Conservation (phyloP, 2,888 invertebrate genomes). For the Hydropsyche betteni region DNA sequence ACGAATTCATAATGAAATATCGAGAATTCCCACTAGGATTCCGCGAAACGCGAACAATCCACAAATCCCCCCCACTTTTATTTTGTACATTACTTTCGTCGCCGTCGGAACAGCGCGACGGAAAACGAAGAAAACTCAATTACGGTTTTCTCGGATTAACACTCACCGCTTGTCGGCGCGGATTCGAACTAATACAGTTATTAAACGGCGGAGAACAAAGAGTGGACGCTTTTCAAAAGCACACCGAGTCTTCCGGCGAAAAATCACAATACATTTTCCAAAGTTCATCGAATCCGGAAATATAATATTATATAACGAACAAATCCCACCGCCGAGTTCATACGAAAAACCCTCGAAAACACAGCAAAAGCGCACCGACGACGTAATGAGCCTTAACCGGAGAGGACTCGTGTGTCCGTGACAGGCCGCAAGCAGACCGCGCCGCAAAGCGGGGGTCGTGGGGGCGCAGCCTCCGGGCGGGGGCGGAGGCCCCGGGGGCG, state of each 20-base stretch:
- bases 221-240: neutral
- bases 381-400: neutral
- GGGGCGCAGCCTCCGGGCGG: constrained; percentile 4
- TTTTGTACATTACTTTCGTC: no score
- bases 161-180: neutral
- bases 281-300: no score
- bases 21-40: no score
- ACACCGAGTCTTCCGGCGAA: neutral
- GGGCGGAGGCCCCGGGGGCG: constrained; percentile 17
- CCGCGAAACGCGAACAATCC: no score
- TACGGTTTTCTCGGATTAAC: constrained; percentile 11
- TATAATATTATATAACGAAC: no score
- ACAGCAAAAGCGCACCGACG: no score
- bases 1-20: no score
- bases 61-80: no score
- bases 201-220: constrained; percentile 12
- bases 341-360: no score
- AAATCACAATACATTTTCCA: neutral
- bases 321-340: no score
- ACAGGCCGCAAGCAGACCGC: constrained; percentile 43
- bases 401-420: constrained; percentile 27
- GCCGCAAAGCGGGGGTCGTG: constrained; percentile 13
- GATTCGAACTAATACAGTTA: constrained; percentile 24
- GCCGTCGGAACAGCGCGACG: neutral
- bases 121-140: constrained; percentile 26